These are phyloP conservation scores for Atherix ibis DNA, from an alignment of 2,888 invertebrate species.

Conservation along the genomic window DNA sequence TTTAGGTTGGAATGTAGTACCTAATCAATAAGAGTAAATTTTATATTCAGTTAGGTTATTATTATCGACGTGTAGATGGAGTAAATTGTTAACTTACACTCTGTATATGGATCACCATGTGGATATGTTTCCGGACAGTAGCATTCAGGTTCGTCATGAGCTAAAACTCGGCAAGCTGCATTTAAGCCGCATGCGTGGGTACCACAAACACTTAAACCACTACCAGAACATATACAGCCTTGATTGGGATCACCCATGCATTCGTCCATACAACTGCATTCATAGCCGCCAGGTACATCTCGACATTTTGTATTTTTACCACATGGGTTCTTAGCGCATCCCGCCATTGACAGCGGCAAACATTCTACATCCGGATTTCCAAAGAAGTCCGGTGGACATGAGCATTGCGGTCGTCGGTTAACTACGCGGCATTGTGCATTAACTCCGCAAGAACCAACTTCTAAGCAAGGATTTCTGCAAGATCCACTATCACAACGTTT, in stretches of 20 bases:
- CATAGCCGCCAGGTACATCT: slow-evolving; percentile 59
- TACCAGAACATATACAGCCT: slow-evolving; percentile 61
- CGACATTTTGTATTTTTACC: slow-evolving; percentile 70
- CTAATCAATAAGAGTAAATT: slow-evolving; percentile 23
- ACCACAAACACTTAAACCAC: slow-evolving; percentile 54
- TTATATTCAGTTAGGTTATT: too few species aligned
- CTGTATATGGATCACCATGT: slow-evolving; percentile 67
- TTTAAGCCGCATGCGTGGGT: slow-evolving; percentile 66
- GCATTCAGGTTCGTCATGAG: slow-evolving; percentile 55
- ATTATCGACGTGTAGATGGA: too few species aligned
- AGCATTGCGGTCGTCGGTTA: slow-evolving; percentile 58
- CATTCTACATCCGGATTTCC: slow-evolving; percentile 57
- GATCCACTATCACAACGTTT: slow-evolving; percentile 58
- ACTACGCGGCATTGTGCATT: slow-evolving; percentile 74
- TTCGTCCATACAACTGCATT: slow-evolving; percentile 64
- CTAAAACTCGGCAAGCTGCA: slow-evolving; percentile 59
- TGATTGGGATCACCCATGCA: slow-evolving; percentile 69
- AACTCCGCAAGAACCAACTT: slow-evolving; percentile 58
- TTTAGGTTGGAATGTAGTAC: slow-evolving; percentile 41
- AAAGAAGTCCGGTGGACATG: slow-evolving; percentile 56
- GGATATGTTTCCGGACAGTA: slow-evolving; percentile 72
- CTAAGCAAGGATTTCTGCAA: slow-evolving; percentile 71
- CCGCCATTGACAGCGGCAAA: slow-evolving; percentile 49
- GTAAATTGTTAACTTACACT: slow-evolving; percentile 78
- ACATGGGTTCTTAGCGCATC: slow-evolving; percentile 68